Conservation (phyloP, 2,888 invertebrate species). For the Drosophila neotestacea region DNA sequence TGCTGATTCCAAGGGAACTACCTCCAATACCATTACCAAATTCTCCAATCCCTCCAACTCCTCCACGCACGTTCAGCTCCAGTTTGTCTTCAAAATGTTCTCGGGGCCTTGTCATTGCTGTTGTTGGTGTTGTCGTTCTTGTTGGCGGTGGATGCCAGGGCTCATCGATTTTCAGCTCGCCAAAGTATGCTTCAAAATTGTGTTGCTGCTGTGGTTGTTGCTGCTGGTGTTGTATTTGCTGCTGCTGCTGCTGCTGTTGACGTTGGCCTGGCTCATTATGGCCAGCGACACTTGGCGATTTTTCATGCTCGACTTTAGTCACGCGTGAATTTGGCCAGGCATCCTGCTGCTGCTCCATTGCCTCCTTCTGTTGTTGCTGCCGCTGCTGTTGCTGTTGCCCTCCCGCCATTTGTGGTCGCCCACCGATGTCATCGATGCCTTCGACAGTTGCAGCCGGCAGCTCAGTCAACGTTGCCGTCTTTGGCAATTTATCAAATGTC, state of each 20-base stretch:
- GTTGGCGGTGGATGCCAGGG: constrained; percentile 50
- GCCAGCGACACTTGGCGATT: constrained; percentile 68
- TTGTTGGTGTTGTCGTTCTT: constrained; percentile 18
- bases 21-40: constrained; percentile 17
- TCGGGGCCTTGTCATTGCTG: constrained; percentile 21
- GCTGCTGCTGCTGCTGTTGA: constrained; percentile 39
- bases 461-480: constrained; percentile 59
- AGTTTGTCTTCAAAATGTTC: constrained; percentile 52
- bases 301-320: constrained; percentile 78
- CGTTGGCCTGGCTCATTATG: constrained; percentile 68
- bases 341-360: constrained; percentile 32
- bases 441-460: constrained; percentile 56
- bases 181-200: constrained; percentile 69
- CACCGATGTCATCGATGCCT: constrained; percentile 44
- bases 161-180: constrained; percentile 76
- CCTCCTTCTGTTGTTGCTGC: constrained; percentile 18
- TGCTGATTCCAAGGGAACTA: constrained; percentile 57
- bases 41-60: constrained; percentile 6
- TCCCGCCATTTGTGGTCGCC: constrained; percentile 62
- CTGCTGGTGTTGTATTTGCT: constrained; percentile 25
- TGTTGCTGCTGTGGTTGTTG: constrained; percentile 41
- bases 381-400: constrained; percentile 15
- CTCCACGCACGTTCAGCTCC: constrained; percentile 54
- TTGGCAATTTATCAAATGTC: constrained; percentile 79
- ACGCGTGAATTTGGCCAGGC: constrained; percentile 75